A percentile compares a stretch with the other conserved stretches of the same genome.
These are phyloP conservation scores for Chloroclystis v-ata DNA, from an alignment of 2,888 invertebrate genomes.

Conservation along the genomic window DNA sequence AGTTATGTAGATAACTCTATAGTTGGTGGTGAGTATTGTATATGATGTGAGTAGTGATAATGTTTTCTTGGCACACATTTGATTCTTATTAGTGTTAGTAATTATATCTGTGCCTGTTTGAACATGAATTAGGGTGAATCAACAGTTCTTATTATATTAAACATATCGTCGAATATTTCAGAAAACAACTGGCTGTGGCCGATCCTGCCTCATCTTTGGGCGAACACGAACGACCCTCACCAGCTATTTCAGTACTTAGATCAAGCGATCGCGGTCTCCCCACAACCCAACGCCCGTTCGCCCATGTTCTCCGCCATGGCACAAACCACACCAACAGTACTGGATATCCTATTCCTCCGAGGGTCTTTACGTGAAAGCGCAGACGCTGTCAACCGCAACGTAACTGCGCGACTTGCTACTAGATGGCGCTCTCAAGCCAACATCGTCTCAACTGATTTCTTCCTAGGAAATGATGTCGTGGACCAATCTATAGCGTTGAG, in stretches of 20 bases:
- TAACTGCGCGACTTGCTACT: conserved; percentile 82
- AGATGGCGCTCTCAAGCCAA: conserved; percentile 83
- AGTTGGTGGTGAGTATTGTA: conserved; percentile 59
- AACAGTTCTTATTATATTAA: too few relatives aligned
- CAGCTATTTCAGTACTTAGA: conserved; percentile 64
- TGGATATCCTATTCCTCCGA: conserved; percentile 79
- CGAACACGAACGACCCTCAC: conserved; percentile 70
- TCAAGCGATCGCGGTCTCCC: conserved; percentile 56
- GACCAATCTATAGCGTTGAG: conserved; percentile 80
- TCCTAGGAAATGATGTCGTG: conserved; percentile 83
- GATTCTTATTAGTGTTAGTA: too few relatives aligned
- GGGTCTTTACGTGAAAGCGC: conserved; percentile 82
- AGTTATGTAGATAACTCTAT: conserved; percentile 75
- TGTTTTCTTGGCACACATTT: too few relatives aligned
- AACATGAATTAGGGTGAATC: too few relatives aligned
- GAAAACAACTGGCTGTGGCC: conserved; percentile 81
- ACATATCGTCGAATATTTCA: too few relatives aligned
- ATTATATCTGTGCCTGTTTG: too few relatives aligned
- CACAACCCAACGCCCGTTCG: conserved; percentile 58
- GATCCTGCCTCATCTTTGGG: conserved; percentile 81
- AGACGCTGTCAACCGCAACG: conserved; percentile 82
- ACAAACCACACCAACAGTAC: conserved; percentile 82
- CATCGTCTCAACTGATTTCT: conserved; percentile 85
- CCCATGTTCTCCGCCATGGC: conserved; percentile 84
- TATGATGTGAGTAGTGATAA: too few relatives aligned